Evolutionary conservation across 2,888 invertebrate genomes (phyloP), one percentile per base, ranked within the genome.

Genomic region (Volucella inanis): DNA sequence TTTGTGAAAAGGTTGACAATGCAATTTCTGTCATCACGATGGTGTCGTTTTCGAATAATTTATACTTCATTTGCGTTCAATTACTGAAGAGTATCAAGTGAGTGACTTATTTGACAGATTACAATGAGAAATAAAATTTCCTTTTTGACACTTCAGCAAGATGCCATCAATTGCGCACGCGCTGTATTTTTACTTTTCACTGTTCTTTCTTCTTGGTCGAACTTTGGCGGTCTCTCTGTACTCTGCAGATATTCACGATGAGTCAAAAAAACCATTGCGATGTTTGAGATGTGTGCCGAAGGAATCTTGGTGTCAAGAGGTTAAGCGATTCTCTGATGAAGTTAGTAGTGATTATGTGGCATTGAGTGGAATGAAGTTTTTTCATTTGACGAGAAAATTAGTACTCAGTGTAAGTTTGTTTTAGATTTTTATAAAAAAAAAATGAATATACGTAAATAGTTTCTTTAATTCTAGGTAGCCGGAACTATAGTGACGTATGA

Each of bases 401-500:
- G 91, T 92, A 11, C 87, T 92, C 12, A 91, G 90, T 74, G 92
- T 92, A 85, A 88, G 89, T 88, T 22, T 67, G 57, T 43, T 61
- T 4, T 43, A 47, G 43, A 18, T 22, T 10, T 3, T 10, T 15
- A 8, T 10, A 15, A 11, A 52, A 6, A 31, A 45, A 39, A 9
- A 49, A 12, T 22, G 6, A 8, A 10, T 10, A 45, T n/a, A n/a
- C 0, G 38, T 12, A n/a, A n/a, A n/a, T n/a, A 12, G 15, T 55
- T 41, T 38, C n/a, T 39, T 81, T 65, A 79, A 57, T 59, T 74
- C 88, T 88, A 94, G 94, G 93, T 94, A 14, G 94, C 93, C 31
- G 94, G 94, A n/a, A 94, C 94, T 0, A 94, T 94, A 71, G 93
- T 94, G 12, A 94, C 94, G 0, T 94, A 94, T 87, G 94, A 94